Evolutionary conservation across 1,140 invertebrate species (phyloP).

Genomic region (Lepidurus arcticus): DNA sequence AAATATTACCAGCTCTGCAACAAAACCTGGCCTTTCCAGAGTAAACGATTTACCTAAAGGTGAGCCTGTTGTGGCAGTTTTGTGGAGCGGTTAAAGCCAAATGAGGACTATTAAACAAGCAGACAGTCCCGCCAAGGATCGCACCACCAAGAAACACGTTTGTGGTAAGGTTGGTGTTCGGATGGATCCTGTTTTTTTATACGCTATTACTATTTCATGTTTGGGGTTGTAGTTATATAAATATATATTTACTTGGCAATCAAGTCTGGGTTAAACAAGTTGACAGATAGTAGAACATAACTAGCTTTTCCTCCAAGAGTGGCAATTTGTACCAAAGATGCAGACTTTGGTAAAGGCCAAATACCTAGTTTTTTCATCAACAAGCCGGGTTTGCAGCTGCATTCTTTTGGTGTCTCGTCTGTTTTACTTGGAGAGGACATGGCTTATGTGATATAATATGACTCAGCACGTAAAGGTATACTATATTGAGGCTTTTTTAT

Average conservation of each 20-base stretch:
- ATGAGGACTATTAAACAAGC: not conserved
- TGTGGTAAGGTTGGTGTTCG: not conserved
- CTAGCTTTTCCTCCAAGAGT: not conserved
- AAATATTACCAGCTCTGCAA: constrained; percentile 15
- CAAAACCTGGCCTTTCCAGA: not conserved
- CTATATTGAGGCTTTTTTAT: no score
- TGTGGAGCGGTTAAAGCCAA: not conserved
- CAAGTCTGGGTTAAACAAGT: not conserved
- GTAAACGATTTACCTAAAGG: not conserved
- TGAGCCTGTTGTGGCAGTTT: not conserved
- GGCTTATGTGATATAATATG: no score
- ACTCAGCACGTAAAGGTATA: no score
- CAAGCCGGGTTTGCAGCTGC: not conserved
- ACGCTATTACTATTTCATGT: not conserved
- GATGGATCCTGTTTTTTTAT: not conserved
- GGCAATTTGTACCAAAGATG: not conserved
- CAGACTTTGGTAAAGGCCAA: not conserved
- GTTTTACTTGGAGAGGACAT: not conserved
- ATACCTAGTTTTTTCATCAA: not conserved
- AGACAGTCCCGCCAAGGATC: not conserved
- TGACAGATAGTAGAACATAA: not conserved
- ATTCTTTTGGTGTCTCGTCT: not conserved
- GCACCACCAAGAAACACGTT: not conserved
- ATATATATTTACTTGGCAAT: not conserved
- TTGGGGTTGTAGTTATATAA: not conserved